Conservation (phyloP, 2,888 invertebrate genomes). For the Hylaea fasciaria region DNA sequence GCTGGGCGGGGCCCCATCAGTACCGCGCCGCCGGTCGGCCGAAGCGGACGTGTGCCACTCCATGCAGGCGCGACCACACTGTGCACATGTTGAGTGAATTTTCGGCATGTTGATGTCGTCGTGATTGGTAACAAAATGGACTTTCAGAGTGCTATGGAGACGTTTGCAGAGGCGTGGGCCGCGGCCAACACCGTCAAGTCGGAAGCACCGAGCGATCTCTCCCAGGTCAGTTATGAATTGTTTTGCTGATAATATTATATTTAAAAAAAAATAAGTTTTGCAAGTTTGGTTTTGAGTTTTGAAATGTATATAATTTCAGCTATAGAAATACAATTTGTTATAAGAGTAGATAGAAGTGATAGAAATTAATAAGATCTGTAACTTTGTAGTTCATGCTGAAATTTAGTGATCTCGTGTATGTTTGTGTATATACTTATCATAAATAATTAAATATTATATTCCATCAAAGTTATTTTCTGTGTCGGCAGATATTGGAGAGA, state of each 20-base stretch:
- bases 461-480: too few species aligned
- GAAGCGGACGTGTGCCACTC: slow-evolving; percentile 72
- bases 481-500: too few species aligned
- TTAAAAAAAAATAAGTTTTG: background rate
- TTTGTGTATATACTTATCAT: too few species aligned
- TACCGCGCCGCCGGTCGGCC: slow-evolving; percentile 87
- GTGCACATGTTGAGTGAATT: slow-evolving; percentile 75
- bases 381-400: too few species aligned
- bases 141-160: slow-evolving; percentile 99
- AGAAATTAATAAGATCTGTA: too few species aligned
- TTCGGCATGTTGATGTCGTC: slow-evolving; percentile 82
- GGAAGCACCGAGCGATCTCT: slow-evolving; percentile 84
- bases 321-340: too few species aligned
- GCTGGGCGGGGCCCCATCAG: slow-evolving; percentile 82
- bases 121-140: slow-evolving; percentile 89
- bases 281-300: background rate
- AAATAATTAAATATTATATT: too few species aligned
- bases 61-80: slow-evolving; percentile 51
- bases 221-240: slow-evolving; percentile 85
- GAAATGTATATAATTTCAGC: too few species aligned
- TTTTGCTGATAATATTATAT: slow-evolving; percentile 16
- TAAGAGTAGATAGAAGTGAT: too few species aligned
- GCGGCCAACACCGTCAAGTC: slow-evolving; percentile 91
- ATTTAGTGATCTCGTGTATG: too few species aligned
- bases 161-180: slow-evolving; percentile 98